A percentile compares a stretch with the other conserved stretches of the same genome.
Evolutionary conservation across 2,113 vertebrate species (phyloP).

Genomic region (Opisthocomus hoazin): DNA sequence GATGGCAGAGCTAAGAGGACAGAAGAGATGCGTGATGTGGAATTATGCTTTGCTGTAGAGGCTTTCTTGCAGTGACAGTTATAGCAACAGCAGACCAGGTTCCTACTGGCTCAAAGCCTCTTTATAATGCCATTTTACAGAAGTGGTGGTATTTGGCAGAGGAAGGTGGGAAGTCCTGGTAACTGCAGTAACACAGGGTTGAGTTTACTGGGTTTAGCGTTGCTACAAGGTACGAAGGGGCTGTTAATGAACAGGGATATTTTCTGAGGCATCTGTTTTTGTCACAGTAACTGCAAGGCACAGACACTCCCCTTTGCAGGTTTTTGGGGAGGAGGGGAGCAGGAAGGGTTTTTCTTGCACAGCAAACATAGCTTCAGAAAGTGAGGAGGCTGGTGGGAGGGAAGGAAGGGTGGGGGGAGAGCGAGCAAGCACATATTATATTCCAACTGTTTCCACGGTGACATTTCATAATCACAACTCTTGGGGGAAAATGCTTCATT

Average conservation of each 20-base stretch:
- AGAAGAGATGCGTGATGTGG: not conserved
- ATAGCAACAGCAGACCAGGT: not conserved
- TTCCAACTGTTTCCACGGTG: constrained; percentile 75
- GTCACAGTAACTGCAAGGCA: not conserved
- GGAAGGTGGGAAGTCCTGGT: not conserved
- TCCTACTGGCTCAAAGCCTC: not conserved
- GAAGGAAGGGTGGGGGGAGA: not conserved
- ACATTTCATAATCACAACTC: constrained; percentile 73
- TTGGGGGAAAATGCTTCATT: constrained; percentile 25
- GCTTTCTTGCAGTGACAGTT: not conserved
- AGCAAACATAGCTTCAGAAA: constrained; percentile 29
- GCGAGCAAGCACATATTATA: constrained; percentile 34
- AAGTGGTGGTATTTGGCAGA: not conserved
- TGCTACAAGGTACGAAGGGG: not conserved
- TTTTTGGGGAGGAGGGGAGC: not conserved
- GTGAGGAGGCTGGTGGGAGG: constrained; percentile 37
- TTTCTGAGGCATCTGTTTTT: not conserved
- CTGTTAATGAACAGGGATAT: not conserved
- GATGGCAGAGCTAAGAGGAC: not conserved
- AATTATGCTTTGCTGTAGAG: not conserved
- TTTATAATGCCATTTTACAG: not conserved
- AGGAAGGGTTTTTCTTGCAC: constrained; percentile 11
- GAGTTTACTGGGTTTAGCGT: not conserved
- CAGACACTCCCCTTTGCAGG: not conserved
- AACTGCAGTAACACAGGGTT: not conserved